phyloP scores from a whole-genome alignment of 2,888 invertebrate species.

The Synanthedon formicaeformis region DNA sequence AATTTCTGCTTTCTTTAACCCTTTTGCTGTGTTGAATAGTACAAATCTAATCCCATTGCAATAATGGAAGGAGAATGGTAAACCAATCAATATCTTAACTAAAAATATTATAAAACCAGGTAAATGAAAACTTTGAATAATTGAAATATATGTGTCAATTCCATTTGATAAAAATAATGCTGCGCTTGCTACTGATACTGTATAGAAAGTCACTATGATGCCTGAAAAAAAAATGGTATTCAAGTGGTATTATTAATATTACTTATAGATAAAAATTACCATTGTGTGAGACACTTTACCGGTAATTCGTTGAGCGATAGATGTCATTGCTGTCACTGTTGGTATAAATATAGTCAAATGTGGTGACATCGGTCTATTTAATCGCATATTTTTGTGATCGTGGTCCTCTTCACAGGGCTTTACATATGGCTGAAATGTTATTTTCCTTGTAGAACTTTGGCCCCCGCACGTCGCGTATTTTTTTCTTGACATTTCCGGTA shows the following conservation, averaged over 20 bases:
- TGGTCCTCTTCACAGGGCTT: constrained; percentile 48
- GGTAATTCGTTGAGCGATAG: constrained; percentile 85
- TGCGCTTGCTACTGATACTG: constrained; percentile 27
- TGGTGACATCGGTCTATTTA: constrained; percentile 86
- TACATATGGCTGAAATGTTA: constrained; percentile 29
- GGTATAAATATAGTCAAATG: constrained; percentile 83
- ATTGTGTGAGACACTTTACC: constrained; percentile 32
- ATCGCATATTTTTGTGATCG: constrained; percentile 78
- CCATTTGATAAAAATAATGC: constrained; percentile 43
- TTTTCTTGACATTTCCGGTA: not conserved
- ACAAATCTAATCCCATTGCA: constrained; percentile 40
- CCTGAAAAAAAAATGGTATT: constrained; percentile 44
- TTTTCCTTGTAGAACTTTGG: not conserved
- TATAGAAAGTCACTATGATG: constrained; percentile 22
- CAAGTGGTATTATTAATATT: no score
- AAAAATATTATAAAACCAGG: constrained; percentile 17
- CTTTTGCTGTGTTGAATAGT: constrained; percentile 32
- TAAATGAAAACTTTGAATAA: constrained; percentile 44
- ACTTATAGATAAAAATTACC: not conserved
- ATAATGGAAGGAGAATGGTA: constrained; percentile 44
- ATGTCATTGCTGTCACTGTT: constrained; percentile 82
- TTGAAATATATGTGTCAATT: constrained; percentile 37
- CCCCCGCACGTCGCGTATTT: not conserved
- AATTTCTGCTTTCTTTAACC: constrained; percentile 24
- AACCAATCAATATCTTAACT: constrained; percentile 32